Base-by-base conservation (phyloP, 2,888 invertebrate genomes). In the Spodoptera exigua region DNA sequence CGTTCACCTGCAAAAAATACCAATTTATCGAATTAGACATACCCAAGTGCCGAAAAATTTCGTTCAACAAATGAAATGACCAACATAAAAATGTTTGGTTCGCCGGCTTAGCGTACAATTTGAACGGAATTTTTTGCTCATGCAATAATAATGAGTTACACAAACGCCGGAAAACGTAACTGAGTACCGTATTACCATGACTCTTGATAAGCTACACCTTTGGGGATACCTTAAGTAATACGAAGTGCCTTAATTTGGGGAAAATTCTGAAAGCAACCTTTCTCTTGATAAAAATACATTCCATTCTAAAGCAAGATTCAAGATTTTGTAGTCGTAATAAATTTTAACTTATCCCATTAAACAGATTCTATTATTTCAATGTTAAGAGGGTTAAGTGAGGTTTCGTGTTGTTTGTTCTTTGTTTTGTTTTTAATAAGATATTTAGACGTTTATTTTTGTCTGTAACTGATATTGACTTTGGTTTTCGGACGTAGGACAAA, bases 1-100 rank as follows among this genome's bases (percentile, higher is more conserved):
- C 95, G 79, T 96, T 96, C 11, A 96, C 96, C 93, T 93, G 76
- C 35, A 80, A 75, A 60, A 17, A 39, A 1, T 11, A 36, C 3
- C 9, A 16, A 4, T 11, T 18, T 36, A 32, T 12, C n/a, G 1
- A 32, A n/a, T n/a, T n/a, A n/a, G n/a, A n/a, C n/a, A n/a, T n/a
- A n/a, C n/a, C n/a, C n/a, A n/a, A n/a, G n/a, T n/a, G n/a, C n/a
- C n/a, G n/a, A n/a, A n/a, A n/a, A n/a, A n/a, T n/a, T n/a, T n/a
- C n/a, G n/a, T n/a, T n/a, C n/a, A n/a, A n/a, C n/a, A n/a, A n/a
- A n/a, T n/a, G n/a, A n/a, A n/a, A n/a, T n/a, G n/a, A n/a, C n/a
- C n/a, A n/a, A n/a, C n/a, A n/a, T n/a, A n/a, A n/a, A n/a, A n/a
- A n/a, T n/a, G n/a, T n/a, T n/a, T n/a, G n/a, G n/a, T n/a, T n/a